These are phyloP conservation scores for Zaprionus kolodkinae DNA, from an alignment of 1,140 invertebrate genomes.

Conservation along the genomic window DNA sequence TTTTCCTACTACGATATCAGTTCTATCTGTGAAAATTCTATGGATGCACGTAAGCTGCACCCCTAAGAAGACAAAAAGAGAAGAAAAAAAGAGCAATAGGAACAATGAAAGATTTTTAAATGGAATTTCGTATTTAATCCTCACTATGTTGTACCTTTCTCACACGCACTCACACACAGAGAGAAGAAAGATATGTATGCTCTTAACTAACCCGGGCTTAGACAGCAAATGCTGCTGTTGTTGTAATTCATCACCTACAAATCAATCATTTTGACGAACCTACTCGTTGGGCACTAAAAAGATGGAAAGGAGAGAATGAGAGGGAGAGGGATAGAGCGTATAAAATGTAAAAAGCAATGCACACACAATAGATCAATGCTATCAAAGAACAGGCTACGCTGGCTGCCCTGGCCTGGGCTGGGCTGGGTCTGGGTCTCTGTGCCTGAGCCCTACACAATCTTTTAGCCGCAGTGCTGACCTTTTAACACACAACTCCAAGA, in stretches of 20 bases:
- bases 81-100: slow-evolving; percentile 67
- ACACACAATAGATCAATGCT: slow-evolving; percentile 79
- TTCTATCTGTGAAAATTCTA: slow-evolving; percentile 72
- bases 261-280: slow-evolving; percentile 84
- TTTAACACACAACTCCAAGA: slow-evolving; percentile 64
- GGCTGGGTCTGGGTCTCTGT: too few relatives aligned
- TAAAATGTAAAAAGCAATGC: slow-evolving; percentile 75
- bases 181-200: slow-evolving; percentile 35
- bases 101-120: slow-evolving; percentile 80
- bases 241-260: slow-evolving; percentile 84
- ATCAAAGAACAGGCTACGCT: slow-evolving; percentile 63
- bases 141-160: slow-evolving; percentile 73
- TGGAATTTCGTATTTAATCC: slow-evolving; percentile 80
- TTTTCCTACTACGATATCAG: slow-evolving; percentile 75
- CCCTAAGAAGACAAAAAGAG: slow-evolving; percentile 26
- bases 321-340: slow-evolving; percentile 58
- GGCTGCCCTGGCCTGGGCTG: slow-evolving; percentile 6
- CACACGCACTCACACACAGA: slow-evolving; percentile 44
- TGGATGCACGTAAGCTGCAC: slow-evolving; percentile 49
- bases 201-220: slow-evolving; percentile 55
- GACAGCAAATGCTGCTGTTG: slow-evolving; percentile 68
- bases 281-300: slow-evolving; percentile 69
- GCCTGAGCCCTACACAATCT: slow-evolving; percentile 16
- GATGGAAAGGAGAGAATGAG: slow-evolving; percentile 31
- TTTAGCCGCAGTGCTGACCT: slow-evolving; percentile 68